Conservation (phyloP, 2,888 invertebrate genomes). For the Carabus problematicus region DNA sequence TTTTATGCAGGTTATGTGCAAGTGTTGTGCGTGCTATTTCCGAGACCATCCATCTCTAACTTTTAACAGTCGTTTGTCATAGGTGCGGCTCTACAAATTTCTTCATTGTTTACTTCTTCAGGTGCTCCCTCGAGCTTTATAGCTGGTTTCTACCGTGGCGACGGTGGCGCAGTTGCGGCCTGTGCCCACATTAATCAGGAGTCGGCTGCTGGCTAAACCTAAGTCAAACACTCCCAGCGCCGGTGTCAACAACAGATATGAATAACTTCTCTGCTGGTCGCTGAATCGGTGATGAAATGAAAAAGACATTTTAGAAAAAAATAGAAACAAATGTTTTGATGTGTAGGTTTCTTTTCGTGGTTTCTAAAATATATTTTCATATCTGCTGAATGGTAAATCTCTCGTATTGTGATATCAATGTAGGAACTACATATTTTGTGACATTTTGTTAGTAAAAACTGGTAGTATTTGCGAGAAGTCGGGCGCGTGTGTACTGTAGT, state of each 20-base stretch:
- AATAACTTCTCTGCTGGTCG: too few species aligned
- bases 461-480: not conserved
- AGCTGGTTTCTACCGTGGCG: not conserved
- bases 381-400: too few species aligned
- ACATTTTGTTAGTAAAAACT: slow-evolving; percentile 6
- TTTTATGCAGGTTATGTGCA: not conserved
- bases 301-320: too few species aligned
- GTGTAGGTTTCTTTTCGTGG: too few species aligned
- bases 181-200: slow-evolving; percentile 13
- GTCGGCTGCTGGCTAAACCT: slow-evolving; percentile 8
- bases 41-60: slow-evolving; percentile 11
- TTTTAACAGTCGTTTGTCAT: slow-evolving; percentile 32
- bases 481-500: slow-evolving; percentile 10
- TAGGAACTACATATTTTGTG: not conserved
- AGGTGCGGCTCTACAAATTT: slow-evolving; percentile 32
- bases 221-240: slow-evolving; percentile 4
- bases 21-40: slow-evolving; percentile 12
- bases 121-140: not conserved
- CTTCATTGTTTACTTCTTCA: slow-evolving; percentile 17
- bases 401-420: too few species aligned
- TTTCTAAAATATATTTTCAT: too few species aligned
- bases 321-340: too few species aligned
- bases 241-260: too few species aligned
- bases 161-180: slow-evolving; percentile 8
- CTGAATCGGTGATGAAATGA: too few species aligned